Conservation (phyloP, 2,888 invertebrate genomes). For the Acheta domesticus region DNA sequence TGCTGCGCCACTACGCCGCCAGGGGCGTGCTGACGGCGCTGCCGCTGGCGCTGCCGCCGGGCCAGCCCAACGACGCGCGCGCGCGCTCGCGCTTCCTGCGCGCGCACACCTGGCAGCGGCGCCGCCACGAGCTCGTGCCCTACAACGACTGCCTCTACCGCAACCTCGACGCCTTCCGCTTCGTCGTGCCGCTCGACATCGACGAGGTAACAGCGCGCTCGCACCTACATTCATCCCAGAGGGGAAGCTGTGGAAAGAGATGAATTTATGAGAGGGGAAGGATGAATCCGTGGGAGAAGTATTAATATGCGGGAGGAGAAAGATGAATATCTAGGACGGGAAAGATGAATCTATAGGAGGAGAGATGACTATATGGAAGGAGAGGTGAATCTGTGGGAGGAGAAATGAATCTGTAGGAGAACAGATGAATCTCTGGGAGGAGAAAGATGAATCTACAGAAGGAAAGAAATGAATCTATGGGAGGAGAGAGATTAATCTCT, state of each 20-base stretch:
- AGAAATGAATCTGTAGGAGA: accelerated
- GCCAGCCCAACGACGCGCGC: constrained; percentile 49
- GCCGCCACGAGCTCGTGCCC: constrained; percentile 67
- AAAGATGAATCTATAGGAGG: too few relatives aligned
- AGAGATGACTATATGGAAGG: too few relatives aligned
- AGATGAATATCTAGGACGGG: constrained; percentile 48
- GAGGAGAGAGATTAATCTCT: too few relatives aligned
- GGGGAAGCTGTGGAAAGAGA: too few relatives aligned
- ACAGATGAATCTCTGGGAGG: too few relatives aligned
- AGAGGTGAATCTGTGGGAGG: too few relatives aligned
- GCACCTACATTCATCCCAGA: too few relatives aligned
- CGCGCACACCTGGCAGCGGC: constrained; percentile 62
- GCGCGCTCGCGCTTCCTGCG: constrained; percentile 47
- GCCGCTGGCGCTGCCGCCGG: constrained; percentile 55
- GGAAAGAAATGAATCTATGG: too few relatives aligned
- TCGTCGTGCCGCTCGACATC: constrained; percentile 64
- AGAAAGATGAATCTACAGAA: too few relatives aligned
- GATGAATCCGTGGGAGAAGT: too few relatives aligned
- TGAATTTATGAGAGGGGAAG: too few relatives aligned
- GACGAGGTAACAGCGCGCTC: constrained; percentile 69
- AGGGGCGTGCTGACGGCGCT: constrained; percentile 52
- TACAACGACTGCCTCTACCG: constrained; percentile 77
- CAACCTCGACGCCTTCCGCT: constrained; percentile 53
- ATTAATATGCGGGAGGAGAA: too few relatives aligned
- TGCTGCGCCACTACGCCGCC: constrained; percentile 57